These are phyloP conservation scores for Marmota flaviventris DNA, from an alignment of 2,113 vertebrate species.

Conservation along the genomic window DNA sequence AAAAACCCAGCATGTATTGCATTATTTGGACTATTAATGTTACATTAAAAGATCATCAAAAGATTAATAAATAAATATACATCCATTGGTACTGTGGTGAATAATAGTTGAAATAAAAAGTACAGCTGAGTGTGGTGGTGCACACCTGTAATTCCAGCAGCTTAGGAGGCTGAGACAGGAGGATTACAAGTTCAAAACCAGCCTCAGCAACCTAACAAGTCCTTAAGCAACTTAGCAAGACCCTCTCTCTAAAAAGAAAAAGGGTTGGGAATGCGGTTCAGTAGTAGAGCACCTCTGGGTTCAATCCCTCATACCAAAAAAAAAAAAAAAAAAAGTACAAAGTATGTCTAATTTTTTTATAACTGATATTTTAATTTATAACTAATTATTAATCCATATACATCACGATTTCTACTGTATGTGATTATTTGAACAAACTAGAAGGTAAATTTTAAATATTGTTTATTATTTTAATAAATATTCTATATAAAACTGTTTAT, in stretches of 20 bases:
- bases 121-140: no score
- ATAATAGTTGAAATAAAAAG: not conserved
- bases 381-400: not conserved
- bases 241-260: no score
- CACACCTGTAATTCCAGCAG: no score
- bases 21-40: not conserved
- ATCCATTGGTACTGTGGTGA: not conserved
- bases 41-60: not conserved
- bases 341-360: not conserved
- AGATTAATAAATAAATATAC: not conserved
- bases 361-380: not conserved
- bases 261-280: no score
- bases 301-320: no score
- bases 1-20: not conserved
- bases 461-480: not conserved
- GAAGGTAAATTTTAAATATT: constrained; percentile 11
- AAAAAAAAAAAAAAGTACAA: not conserved
- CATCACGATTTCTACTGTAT: not conserved
- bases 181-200: no score
- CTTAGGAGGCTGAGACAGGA: no score
- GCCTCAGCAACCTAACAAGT: no score
- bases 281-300: no score
- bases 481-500: not conserved
- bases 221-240: no score
- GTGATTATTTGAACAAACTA: not conserved